These are phyloP conservation scores for Diglossa brunneiventris DNA, from an alignment of 2,113 vertebrate genomes.

Conservation along the genomic window DNA sequence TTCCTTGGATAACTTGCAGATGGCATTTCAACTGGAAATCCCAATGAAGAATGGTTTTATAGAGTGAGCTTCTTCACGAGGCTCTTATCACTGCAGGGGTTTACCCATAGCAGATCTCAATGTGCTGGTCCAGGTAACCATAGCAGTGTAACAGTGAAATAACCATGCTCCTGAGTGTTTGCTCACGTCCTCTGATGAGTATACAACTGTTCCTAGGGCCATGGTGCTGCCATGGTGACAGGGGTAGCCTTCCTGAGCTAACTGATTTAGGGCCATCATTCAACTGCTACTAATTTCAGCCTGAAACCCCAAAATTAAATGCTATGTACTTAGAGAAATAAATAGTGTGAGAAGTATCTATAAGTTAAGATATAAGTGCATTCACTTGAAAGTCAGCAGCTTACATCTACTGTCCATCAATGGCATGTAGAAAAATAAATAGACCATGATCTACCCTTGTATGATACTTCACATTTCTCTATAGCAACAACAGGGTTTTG, in stretches of 20 bases:
- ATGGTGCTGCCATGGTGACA: neutral
- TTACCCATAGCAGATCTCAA: neutral
- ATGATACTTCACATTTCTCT: neutral
- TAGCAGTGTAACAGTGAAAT: neutral
- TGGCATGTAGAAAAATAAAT: neutral
- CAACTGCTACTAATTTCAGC: neutral
- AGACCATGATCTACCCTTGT: neutral
- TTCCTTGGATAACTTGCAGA: neutral
- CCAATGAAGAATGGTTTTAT: neutral
- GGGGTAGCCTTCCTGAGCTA: neutral
- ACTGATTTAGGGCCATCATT: neutral
- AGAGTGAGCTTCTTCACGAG: neutral
- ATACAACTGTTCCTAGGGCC: neutral
- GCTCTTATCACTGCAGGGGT: neutral
- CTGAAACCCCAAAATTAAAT: neutral
- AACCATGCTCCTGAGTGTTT: neutral
- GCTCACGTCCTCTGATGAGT: neutral
- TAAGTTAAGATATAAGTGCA: neutral
- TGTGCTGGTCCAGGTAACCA: neutral
- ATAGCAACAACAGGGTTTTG: neutral
- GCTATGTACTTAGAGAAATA: neutral
- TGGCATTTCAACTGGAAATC: neutral
- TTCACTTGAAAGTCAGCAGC: neutral
- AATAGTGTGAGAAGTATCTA: neutral
- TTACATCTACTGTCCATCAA: neutral